A percentile compares a stretch with the other conserved stretches of the same genome.
phyloP scores from a whole-genome alignment of 2,113 vertebrate genomes.

The Malaclemys terrapin region DNA sequence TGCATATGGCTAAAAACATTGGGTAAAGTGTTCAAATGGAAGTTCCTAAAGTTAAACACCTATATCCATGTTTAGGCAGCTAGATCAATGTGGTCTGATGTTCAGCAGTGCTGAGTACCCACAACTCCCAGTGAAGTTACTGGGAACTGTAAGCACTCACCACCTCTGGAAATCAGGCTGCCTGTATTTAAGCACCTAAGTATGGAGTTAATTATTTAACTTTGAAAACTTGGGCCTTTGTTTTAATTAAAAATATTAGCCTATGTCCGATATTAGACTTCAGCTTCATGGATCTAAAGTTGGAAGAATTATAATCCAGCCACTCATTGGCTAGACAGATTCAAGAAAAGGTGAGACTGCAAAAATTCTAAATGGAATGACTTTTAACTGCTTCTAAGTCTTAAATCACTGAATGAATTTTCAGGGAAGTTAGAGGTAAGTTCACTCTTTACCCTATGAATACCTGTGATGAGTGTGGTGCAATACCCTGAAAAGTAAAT shows the following conservation, averaged over 20 bases:
- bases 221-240: slow-evolving; percentile 24
- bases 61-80: neutral
- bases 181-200: neutral
- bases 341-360: slow-evolving; percentile 10
- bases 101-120: neutral
- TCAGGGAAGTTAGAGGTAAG: too few species aligned
- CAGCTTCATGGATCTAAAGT: slow-evolving; percentile 31
- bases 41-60: neutral
- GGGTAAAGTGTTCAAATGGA: neutral
- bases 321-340: slow-evolving; percentile 12
- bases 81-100: neutral
- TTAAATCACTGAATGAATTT: neutral
- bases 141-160: neutral
- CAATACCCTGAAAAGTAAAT: too few species aligned
- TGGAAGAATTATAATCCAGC: slow-evolving; percentile 24
- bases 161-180: neutral
- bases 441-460: neutral
- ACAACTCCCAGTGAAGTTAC: neutral
- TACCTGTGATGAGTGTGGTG: slow-evolving; percentile 3
- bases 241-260: slow-evolving; percentile 21
- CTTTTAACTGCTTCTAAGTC: slow-evolving; percentile 21
- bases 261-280: slow-evolving; percentile 29
- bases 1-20: neutral
- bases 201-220: slow-evolving; percentile 6
- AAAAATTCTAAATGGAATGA: neutral